phyloP scores from a whole-genome alignment of 2,797 vertebrate species.

The Phalanger gymnotis region DNA sequence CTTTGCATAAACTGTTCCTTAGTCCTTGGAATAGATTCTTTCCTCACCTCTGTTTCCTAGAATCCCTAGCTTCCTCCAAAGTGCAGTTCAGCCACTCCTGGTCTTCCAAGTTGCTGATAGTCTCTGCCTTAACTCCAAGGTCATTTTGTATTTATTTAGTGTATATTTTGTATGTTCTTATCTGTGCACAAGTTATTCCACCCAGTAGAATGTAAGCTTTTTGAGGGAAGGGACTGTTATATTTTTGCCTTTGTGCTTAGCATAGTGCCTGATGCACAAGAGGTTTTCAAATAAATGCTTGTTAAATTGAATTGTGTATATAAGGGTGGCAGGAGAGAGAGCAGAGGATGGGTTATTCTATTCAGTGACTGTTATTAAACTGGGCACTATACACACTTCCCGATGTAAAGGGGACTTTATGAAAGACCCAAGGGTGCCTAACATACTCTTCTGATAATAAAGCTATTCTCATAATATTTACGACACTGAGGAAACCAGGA shows the following conservation, averaged over 20 bases:
- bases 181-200: background rate
- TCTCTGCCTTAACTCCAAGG: background rate
- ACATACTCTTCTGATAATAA: constrained; percentile 7
- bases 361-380: background rate
- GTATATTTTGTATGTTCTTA: background rate
- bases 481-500: background rate
- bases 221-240: background rate
- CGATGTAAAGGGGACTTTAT: background rate
- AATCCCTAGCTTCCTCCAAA: background rate
- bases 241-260: background rate
- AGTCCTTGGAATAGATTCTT: background rate
- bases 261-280: background rate
- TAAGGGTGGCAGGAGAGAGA: background rate
- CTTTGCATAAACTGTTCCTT: background rate
- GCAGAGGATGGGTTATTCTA: background rate
- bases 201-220: background rate
- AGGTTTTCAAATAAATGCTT: background rate
- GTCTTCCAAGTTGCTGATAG: background rate
- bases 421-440: background rate
- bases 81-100: background rate
- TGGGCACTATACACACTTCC: background rate
- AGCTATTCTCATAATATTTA: constrained; percentile 19
- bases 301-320: background rate
- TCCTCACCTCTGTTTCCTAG: background rate
- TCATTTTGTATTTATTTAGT: background rate